A percentile compares a stretch with the other conserved stretches of the same genome.
Conservation (phyloP, 2,113 vertebrate species). For the Pelmatolapia mariae region DNA sequence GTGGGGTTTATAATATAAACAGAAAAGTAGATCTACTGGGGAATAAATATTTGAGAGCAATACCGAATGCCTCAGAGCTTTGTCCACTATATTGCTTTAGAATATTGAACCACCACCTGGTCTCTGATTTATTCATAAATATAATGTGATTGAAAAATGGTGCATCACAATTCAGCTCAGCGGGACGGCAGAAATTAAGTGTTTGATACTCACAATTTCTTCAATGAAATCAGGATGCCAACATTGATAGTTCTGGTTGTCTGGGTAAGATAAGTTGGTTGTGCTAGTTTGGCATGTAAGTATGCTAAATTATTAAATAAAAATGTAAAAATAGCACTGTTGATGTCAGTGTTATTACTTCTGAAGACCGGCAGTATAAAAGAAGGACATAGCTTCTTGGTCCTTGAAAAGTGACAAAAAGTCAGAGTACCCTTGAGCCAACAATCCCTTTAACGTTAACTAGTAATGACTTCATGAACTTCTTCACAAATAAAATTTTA, state of each 20-base stretch:
- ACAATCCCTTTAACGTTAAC: neutral
- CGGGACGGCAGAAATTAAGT: neutral
- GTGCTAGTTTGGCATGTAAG: neutral
- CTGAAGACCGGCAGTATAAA: neutral
- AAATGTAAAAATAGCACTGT: neutral
- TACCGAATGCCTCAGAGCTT: neutral
- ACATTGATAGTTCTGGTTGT: neutral
- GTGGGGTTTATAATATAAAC: neutral
- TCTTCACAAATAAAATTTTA: neutral
- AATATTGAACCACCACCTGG: neutral
- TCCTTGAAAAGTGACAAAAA: neutral
- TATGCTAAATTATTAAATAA: neutral
- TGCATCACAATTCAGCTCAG: neutral
- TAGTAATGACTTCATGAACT: neutral
- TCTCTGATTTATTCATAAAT: neutral
- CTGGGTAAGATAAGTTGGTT: neutral
- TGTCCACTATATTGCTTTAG: neutral
- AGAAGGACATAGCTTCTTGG: neutral
- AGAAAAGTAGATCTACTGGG: neutral
- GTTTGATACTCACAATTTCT: neutral
- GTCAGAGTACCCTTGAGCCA: neutral
- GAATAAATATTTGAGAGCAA: neutral
- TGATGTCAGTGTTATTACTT: neutral
- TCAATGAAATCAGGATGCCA: neutral
- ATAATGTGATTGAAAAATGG: neutral